phyloP scores from a whole-genome alignment of 2,113 vertebrate genomes.

The Synchiropus splendidus region DNA sequence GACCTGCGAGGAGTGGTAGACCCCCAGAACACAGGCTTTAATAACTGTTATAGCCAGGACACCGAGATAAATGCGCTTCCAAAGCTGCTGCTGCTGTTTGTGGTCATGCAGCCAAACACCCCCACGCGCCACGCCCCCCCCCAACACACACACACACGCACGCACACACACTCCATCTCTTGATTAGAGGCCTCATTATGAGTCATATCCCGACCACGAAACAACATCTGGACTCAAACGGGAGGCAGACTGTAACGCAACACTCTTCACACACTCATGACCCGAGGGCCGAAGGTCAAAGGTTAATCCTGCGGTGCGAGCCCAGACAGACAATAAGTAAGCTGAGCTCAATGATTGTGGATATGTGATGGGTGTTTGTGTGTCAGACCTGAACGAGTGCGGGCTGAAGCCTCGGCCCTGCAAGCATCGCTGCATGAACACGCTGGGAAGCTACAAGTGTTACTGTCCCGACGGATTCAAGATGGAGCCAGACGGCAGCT shows the following conservation, averaged over 20 bases:
- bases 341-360: conserved; percentile 10
- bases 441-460: conserved; percentile 87
- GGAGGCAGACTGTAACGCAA: conserved; percentile 1
- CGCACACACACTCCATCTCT: conserved; percentile 11
- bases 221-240: conserved; percentile 23
- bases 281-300: conserved; percentile 11
- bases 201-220: conserved; percentile 44
- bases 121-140: not conserved
- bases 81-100: conserved; percentile 6
- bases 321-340: conserved; percentile 9
- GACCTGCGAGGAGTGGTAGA: conserved; percentile 27
- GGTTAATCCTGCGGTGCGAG: conserved; percentile 25
- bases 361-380: conserved; percentile 12
- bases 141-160: conserved; percentile 5
- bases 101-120: conserved; percentile 1
- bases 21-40: conserved; percentile 15
- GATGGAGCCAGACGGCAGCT: conserved; percentile 76
- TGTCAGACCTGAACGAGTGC: conserved; percentile 87
- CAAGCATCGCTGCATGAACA: conserved; percentile 92
- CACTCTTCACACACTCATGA: conserved; percentile 4
- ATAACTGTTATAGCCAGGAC: too few relatives aligned
- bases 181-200: conserved; percentile 38
- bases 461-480: conserved; percentile 80
- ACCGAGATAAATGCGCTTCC: conserved; percentile 2
- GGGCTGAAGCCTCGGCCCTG: conserved; percentile 84